Percentiles rank a stretch among this genome's conserved stretches.
phyloP scores from a whole-genome alignment of 2,113 vertebrate species.

The Talpa occidentalis region DNA sequence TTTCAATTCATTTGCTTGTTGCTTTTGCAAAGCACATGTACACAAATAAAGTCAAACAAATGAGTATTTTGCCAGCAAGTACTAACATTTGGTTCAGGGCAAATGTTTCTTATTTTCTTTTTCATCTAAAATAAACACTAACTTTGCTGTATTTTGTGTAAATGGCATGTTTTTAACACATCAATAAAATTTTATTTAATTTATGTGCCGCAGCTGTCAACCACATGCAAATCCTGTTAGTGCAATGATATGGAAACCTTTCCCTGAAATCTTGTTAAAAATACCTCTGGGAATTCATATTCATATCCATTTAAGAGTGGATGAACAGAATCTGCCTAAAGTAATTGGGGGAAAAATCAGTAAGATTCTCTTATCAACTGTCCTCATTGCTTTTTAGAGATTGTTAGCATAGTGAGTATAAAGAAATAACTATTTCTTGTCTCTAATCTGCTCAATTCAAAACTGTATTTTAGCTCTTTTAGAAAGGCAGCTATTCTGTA shows the following conservation, averaged over 20 bases:
- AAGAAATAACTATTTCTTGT: conserved; percentile 70
- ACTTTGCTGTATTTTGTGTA: conserved; percentile 44
- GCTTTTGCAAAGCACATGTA: background rate
- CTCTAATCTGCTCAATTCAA: conserved; percentile 75
- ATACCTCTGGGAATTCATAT: conserved; percentile 81
- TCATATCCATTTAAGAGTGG: conserved; percentile 81
- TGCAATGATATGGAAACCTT: conserved; percentile 82
- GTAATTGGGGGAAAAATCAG: conserved; percentile 82
- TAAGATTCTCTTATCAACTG: conserved; percentile 76
- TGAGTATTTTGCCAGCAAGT: background rate
- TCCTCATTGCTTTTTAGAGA: conserved; percentile 71
- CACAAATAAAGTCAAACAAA: conserved; percentile 1
- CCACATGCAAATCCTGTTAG: conserved; percentile 80
- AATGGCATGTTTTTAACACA: conserved; percentile 65
- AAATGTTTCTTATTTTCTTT: conserved; percentile 41
- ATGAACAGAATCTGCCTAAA: conserved; percentile 81
- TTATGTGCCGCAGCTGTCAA: conserved; percentile 74
- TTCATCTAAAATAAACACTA: conserved; percentile 42
- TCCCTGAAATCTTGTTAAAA: conserved; percentile 80
- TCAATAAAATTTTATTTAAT: conserved; percentile 81
- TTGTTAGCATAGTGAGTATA: conserved; percentile 60
- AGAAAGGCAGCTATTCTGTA: conserved; percentile 27
- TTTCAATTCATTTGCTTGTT: conserved; percentile 39
- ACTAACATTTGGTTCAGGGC: background rate
- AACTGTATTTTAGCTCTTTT: conserved; percentile 60